These are phyloP conservation scores for Luehdorfia chinensis DNA, from an alignment of 1,140 invertebrate species.

Conservation along the genomic window DNA sequence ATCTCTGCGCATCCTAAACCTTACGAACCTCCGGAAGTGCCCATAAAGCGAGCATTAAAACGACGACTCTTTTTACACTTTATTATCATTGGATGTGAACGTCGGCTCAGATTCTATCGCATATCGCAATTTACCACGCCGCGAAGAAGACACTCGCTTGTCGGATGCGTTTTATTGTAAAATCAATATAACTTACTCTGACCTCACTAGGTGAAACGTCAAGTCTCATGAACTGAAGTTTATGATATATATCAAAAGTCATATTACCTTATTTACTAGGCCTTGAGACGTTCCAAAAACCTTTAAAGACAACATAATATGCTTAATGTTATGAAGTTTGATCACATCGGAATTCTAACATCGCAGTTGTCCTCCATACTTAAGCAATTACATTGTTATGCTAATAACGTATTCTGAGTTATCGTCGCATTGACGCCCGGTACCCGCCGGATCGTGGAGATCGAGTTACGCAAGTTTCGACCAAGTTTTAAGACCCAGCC, in stretches of 20 bases:
- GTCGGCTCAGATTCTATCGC: conserved; percentile 68
- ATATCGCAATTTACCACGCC: conserved; percentile 55
- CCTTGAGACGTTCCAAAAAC: no score
- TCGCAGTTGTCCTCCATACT: conserved; percentile 16
- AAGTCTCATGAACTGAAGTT: conserved; percentile 57
- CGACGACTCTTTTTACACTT: conserved; percentile 74
- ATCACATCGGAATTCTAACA: conserved; percentile 10
- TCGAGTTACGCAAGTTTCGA: conserved; percentile 70
- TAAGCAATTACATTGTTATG: conserved; percentile 44
- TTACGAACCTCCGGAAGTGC: conserved; percentile 57
- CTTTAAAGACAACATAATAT: no score
- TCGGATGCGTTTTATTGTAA: conserved; percentile 61
- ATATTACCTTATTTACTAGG: conserved; percentile 20
- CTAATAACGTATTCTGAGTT: conserved; percentile 67
- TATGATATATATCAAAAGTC: conserved; percentile 36
- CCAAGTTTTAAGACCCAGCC: conserved; percentile 73
- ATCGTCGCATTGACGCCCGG: conserved; percentile 54
- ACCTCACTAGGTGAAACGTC: conserved; percentile 43
- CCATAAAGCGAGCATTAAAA: conserved; percentile 73
- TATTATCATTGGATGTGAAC: conserved; percentile 76
- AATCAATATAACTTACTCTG: conserved; percentile 68
- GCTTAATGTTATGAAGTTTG: conserved; percentile 8
- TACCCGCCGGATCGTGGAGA: conserved; percentile 51
- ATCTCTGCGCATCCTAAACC: conserved; percentile 57
- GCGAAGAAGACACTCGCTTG: conserved; percentile 47